Base-by-base conservation (phyloP, 1,140 invertebrate species). In the Mamestra configurata region DNA sequence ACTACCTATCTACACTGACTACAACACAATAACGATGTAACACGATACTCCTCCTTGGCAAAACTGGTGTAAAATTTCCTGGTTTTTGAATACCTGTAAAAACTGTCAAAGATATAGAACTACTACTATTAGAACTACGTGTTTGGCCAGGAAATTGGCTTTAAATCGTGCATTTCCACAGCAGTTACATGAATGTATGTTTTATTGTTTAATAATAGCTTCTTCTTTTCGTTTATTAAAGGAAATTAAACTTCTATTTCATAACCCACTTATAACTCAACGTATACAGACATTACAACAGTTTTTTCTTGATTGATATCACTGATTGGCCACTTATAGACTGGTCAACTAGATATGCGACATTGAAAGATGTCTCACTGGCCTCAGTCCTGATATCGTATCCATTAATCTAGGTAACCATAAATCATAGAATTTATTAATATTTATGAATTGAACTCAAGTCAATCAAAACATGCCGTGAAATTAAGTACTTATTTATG, bases 301-400 rank as follows among this genome's bases (percentile, higher is more conserved):
- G 46, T 43, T 22, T 18, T 43, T 66, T 43, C 20, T 66, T 24
- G 13, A 66, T 68, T 35, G 22, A 59, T 68, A 37, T 37, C 15
- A n/a, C n/a, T 8, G 27, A 64, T 64, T 37, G n/a, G 31, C 31
- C 59, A 64, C 20, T 37, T 64, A 64, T 18, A 11, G 6, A 31
- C 55, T 18, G 27, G 59, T 20, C 59, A 37, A 6, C 64, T 5
- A 7, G 7, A 7, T 59, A 59, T 24, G 20, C 40, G 37, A 68
- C 64, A 68, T 68, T 68, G 64, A 68, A 22, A 43, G 64, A 68
- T 68, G 40, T 68, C 5, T 13, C 27, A n/a, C 22, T 43, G 11
- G 64, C 64, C 64, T 68, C 24, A 68, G 8, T 43, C 40, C 20
- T 46, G 24, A 43, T 46, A 68, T n/a, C 35, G 10, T 46, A 68